Percentiles rank a stretch among this genome's conserved stretches.
Evolutionary conservation across 2,797 vertebrate species (phyloP).

Genomic region (Peromyscus nudipes): DNA sequence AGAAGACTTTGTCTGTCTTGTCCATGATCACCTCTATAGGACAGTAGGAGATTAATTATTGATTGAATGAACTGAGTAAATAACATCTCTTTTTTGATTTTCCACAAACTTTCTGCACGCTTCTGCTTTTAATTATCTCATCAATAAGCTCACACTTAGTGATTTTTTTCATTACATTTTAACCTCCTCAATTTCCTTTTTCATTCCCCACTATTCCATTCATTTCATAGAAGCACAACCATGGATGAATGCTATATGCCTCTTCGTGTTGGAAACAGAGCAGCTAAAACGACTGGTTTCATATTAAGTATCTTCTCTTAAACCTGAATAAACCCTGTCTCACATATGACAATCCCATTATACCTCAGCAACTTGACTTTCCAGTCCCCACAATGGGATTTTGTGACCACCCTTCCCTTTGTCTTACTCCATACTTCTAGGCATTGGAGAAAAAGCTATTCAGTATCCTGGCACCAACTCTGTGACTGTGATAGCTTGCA

Average conservation of each 20-base stretch:
- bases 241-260: conserved; percentile 9
- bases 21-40: neutral
- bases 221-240: neutral
- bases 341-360: neutral
- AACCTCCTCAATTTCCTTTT: conserved; percentile 30
- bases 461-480: neutral
- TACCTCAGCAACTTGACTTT: neutral
- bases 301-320: neutral
- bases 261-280: neutral
- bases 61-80: conserved; percentile 29
- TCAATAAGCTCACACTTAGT: conserved; percentile 17
- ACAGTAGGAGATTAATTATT: neutral
- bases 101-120: neutral
- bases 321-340: neutral
- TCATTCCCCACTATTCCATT: neutral
- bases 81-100: neutral
- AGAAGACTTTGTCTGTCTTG: neutral
- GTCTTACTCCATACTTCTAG: neutral
- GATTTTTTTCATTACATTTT: neutral
- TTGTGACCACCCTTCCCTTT: neutral
- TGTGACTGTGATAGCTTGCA: neutral
- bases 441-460: neutral
- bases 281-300: neutral
- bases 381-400: neutral
- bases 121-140: neutral